phyloP scores from a whole-genome alignment of 2,113 vertebrate genomes.

The Sakesphorus luctuosus region DNA sequence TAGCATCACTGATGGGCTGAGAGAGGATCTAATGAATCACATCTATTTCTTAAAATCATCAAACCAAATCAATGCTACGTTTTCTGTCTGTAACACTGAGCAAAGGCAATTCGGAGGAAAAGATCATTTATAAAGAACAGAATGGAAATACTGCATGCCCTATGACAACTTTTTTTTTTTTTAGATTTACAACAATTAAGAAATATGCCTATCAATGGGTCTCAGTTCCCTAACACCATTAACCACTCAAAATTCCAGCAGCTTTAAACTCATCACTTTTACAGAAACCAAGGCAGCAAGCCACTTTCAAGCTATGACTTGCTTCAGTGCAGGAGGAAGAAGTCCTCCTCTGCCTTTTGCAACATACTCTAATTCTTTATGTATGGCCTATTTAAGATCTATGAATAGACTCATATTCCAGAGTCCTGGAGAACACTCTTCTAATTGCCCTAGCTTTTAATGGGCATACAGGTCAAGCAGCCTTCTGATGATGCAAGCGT shows the following conservation, averaged over 20 bases:
- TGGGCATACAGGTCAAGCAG: background rate
- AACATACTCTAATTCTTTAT: background rate
- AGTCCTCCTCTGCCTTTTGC: background rate
- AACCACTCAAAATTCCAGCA: background rate
- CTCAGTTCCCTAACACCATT: background rate
- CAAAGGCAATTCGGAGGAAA: background rate
- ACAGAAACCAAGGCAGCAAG: background rate
- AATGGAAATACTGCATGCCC: background rate
- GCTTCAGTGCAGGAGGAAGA: background rate
- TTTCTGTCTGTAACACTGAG: background rate
- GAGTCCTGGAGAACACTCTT: background rate
- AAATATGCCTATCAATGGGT: background rate
- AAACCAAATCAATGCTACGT: background rate
- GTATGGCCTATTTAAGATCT: background rate
- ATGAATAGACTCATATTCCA: background rate
- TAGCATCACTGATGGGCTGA: background rate
- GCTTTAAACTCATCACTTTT: background rate
- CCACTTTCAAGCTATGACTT: background rate
- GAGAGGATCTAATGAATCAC: background rate
- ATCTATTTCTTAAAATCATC: background rate
- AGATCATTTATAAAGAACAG: background rate
- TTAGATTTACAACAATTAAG: background rate
- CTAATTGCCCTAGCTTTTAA: constrained; percentile 1
- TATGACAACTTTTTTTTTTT: background rate
- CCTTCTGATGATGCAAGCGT: background rate